phyloP scores from a whole-genome alignment of 2,888 invertebrate genomes.

The Zygogramma bicolorata region DNA sequence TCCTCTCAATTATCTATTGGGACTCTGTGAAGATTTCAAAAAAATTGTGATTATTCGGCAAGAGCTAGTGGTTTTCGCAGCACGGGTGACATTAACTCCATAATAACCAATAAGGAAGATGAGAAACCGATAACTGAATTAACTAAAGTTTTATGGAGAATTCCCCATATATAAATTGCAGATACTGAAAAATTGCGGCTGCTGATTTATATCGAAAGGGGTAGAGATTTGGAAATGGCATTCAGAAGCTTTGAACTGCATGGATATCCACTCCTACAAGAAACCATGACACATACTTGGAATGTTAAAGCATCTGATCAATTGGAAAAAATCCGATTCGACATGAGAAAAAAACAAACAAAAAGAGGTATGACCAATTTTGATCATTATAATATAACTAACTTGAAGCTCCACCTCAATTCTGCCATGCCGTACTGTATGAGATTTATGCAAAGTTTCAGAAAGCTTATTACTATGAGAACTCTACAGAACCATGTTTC shows the following conservation, averaged over 20 bases:
- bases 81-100: slow-evolving; percentile 47
- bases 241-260: slow-evolving; percentile 19
- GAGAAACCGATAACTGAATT: slow-evolving; percentile 18
- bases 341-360: slow-evolving; percentile 58
- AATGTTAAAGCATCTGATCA: slow-evolving; percentile 52
- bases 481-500: no score
- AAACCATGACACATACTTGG: slow-evolving; percentile 55
- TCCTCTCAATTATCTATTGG: slow-evolving; percentile 15
- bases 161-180: background rate
- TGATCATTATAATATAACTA: slow-evolving; percentile 48
- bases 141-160: slow-evolving; percentile 6
- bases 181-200: background rate
- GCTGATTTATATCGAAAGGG: background rate
- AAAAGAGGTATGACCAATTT: slow-evolving; percentile 46
- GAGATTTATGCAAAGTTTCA: no score
- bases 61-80: slow-evolving; percentile 59
- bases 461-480: no score
- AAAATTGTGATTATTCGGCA: slow-evolving; percentile 59
- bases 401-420: no score
- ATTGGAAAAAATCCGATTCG: slow-evolving; percentile 56
- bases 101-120: background rate
- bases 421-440: no score
- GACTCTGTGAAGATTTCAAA: slow-evolving; percentile 36
- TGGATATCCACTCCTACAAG: slow-evolving; percentile 39
- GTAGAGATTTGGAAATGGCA: background rate